Evolutionary conservation across 2,113 vertebrate genomes (phyloP), one percentile per base, ranked within the genome.

Genomic region (Oxygymnocypris stewartii): DNA sequence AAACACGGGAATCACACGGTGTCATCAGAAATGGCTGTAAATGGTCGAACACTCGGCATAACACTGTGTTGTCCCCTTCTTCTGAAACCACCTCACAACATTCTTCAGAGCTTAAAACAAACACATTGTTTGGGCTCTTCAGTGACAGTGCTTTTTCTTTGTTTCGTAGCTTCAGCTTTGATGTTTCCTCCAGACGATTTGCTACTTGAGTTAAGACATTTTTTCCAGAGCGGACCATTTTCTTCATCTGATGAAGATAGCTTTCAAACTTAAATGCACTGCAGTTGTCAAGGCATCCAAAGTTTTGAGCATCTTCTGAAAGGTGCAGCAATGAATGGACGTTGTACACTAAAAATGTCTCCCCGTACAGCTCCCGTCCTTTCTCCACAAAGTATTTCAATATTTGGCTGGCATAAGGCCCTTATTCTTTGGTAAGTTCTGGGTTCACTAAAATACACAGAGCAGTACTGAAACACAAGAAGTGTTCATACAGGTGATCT

Each of bases 281-380:
- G 31, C 65, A 69, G 28, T 35, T 69, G 47, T 78, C 76, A 78
- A 78, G 76, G 25, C 76, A 28, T 11, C 76, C 76, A 78, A 78
- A 78, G n/a, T 20, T 28, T 25, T 78, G 76, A 44, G 76, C 47
- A 54, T 78, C 76, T 78, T 25, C 76, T 18, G 51, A 14, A 54
- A 54, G 51, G 51, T 54, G 51, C 51, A 54, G 51, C 51, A 54
- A 54, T 14, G 51, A 54, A 54, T 54, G 51, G 51, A 18, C 51
- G 16, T 54, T 54, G 51, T 18, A 54, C 1, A 54, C 51, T 18
- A 54, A 54, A 54, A 54, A 54, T 54, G 51, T 54, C 51, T 54
- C 51, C 5, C 51, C 51, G 18, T 54, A 54, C 4, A 54, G 14
- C 51, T 54, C 51, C 51, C 51, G 13, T 51, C 49, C 49, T 76